Conservation (phyloP, 1,140 invertebrate species). For the Habropoda laboriosa region DNA sequence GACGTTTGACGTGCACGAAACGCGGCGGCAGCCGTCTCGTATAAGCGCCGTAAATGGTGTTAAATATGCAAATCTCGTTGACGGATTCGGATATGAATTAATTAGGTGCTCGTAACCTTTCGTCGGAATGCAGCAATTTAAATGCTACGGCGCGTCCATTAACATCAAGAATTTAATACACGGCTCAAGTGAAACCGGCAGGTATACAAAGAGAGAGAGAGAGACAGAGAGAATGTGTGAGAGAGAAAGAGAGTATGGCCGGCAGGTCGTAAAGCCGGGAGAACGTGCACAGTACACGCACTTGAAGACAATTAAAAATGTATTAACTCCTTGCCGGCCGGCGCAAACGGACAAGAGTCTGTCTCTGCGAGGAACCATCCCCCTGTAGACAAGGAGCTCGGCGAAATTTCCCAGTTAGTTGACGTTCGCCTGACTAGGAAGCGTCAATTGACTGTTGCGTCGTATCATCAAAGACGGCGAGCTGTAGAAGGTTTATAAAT, state of each 20-base stretch:
- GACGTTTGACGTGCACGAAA: too few species aligned
- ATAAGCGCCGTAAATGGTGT: background rate
- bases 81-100: constrained; percentile 35
- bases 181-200: background rate
- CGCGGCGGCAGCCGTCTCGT: background rate
- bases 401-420: background rate
- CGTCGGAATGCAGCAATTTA: constrained; percentile 22
- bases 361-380: background rate
- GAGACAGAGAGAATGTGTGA: too few species aligned
- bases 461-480: too few species aligned
- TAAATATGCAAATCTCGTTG: constrained; percentile 31
- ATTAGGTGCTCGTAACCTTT: constrained; percentile 26
- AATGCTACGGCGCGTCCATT: constrained; percentile 11
- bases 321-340: constrained; percentile 13
- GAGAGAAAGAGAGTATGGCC: background rate
- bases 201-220: background rate
- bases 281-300: background rate
- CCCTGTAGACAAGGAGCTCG: background rate
- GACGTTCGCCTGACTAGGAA: background rate
- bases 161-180: constrained; percentile 26
- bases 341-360: background rate
- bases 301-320: constrained; percentile 38
- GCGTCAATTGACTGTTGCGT: too few species aligned
- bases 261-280: background rate
- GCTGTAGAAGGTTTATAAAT: too few species aligned